A percentile compares a stretch with the other conserved stretches of the same genome.
Conservation (phyloP, 2,888 invertebrate species). For the Acutogordius australiensis region DNA sequence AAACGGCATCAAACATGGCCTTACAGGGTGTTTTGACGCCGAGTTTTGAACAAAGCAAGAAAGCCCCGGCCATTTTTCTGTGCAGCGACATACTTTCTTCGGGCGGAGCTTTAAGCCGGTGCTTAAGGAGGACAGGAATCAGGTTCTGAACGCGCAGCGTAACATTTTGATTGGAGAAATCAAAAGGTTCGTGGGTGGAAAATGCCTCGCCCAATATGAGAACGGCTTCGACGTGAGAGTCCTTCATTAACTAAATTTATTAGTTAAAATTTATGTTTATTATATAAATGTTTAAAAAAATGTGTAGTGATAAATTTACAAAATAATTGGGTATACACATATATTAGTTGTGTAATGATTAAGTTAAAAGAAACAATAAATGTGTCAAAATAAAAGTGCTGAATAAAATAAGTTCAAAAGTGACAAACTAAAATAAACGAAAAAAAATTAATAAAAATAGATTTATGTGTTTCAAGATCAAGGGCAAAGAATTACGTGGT, state of each 20-base stretch:
- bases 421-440: too few species aligned
- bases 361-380: too few species aligned
- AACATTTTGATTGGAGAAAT: slow-evolving; percentile 59
- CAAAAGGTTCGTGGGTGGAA: slow-evolving; percentile 40
- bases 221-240: slow-evolving; percentile 76
- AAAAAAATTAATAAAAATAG: too few species aligned
- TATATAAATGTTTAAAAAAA: too few species aligned
- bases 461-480: too few species aligned
- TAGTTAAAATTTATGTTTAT: too few species aligned
- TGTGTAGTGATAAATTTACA: too few species aligned
- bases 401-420: too few species aligned
- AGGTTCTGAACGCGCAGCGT: slow-evolving; percentile 44
- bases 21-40: slow-evolving; percentile 49
- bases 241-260: slow-evolving; percentile 56
- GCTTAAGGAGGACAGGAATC: slow-evolving; percentile 74
- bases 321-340: too few species aligned
- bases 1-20: slow-evolving; percentile 49
- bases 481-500: too few species aligned
- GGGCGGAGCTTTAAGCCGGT: slow-evolving; percentile 76
- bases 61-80: slow-evolving; percentile 74
- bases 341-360: too few species aligned
- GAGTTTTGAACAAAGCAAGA: slow-evolving; percentile 59
- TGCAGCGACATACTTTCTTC: slow-evolving; percentile 94
- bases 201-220: slow-evolving; percentile 90
- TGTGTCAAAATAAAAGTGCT: too few species aligned